These are phyloP conservation scores for Mormyrus proboscirostris DNA, from an alignment of 2,797 vertebrate genomes.

Conservation along the genomic window DNA sequence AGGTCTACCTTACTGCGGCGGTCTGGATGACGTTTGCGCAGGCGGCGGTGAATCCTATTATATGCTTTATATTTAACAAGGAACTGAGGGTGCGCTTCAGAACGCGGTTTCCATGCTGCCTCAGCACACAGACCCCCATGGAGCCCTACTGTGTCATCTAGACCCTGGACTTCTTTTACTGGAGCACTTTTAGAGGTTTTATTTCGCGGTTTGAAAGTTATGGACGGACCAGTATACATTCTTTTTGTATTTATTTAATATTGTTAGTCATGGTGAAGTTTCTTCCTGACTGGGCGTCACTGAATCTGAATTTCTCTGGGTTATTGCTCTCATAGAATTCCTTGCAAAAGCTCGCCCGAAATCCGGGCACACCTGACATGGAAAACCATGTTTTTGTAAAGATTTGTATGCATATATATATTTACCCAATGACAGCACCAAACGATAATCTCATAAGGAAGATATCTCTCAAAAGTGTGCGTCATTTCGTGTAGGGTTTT, in stretches of 20 bases:
- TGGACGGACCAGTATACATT: background rate
- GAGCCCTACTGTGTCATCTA: slow-evolving; percentile 76
- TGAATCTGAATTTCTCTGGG: slow-evolving; percentile 6
- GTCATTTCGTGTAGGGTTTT: slow-evolving; percentile 34
- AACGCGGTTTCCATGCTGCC: slow-evolving; percentile 80
- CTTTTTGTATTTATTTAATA: background rate
- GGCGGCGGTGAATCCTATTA: slow-evolving; percentile 86
- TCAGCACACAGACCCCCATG: slow-evolving; percentile 76
- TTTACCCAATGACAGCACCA: background rate
- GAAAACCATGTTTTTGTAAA: slow-evolving; percentile 19
- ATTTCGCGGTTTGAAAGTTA: background rate
- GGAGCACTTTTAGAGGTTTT: background rate
- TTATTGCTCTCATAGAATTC: slow-evolving; percentile 1
- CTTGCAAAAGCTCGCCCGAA: slow-evolving; percentile 4
- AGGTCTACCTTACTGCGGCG: slow-evolving; percentile 81
- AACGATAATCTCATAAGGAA: slow-evolving; percentile 15
- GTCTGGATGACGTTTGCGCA: slow-evolving; percentile 95
- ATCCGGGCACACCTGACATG: background rate
- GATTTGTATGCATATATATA: slow-evolving; percentile 21
- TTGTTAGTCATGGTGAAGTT: background rate
- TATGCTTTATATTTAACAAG: slow-evolving; percentile 92
- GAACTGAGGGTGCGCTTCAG: slow-evolving; percentile 82
- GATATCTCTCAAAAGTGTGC: slow-evolving; percentile 20
- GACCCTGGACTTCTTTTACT: slow-evolving; percentile 15
- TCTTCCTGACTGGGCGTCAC: background rate